A percentile compares a stretch with the other conserved stretches of the same genome.
Evolutionary conservation across 2,888 invertebrate genomes (phyloP).

Genomic region (Sarcophaga rosellei): DNA sequence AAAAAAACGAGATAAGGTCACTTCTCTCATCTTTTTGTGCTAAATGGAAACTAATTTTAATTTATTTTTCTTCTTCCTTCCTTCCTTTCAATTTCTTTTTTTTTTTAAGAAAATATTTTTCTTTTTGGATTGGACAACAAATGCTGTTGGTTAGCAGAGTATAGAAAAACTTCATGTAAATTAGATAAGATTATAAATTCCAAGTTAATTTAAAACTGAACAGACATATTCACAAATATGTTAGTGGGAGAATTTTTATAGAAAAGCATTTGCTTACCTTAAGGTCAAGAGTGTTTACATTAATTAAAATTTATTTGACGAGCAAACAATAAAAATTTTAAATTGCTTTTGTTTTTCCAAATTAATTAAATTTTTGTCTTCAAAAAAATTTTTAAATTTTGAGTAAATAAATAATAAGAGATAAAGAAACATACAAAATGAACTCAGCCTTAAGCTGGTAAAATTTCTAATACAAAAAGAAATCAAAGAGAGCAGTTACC

Average conservation of each 20-base stretch:
- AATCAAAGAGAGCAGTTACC: too few species aligned
- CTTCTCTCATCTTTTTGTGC: constrained; percentile 23
- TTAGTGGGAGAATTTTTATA: neutral
- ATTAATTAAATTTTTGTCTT: too few species aligned
- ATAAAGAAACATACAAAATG: too few species aligned
- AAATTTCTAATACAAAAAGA: too few species aligned
- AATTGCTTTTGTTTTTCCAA: too few species aligned
- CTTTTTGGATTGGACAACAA: too few species aligned
- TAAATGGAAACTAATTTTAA: constrained; percentile 37
- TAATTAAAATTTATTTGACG: too few species aligned
- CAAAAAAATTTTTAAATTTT: too few species aligned
- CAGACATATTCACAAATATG: neutral
- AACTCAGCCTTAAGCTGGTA: too few species aligned
- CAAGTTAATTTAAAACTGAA: constrained; percentile 26
- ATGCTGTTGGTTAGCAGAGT: constrained; percentile 16
- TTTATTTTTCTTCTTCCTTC: constrained; percentile 1
- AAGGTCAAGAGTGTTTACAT: too few species aligned
- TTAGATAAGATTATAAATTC: constrained; percentile 26
- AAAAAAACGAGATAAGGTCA: constrained; percentile 54
- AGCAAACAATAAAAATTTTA: too few species aligned
- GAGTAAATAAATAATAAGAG: too few species aligned
- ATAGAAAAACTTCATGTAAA: constrained; percentile 34
- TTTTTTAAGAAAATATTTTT: neutral
- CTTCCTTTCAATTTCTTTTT: neutral
- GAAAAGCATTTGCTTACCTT: neutral